These are phyloP conservation scores for Oreonectes daqikongensis DNA, from an alignment of 2,797 vertebrate species.

Conservation along the genomic window DNA sequence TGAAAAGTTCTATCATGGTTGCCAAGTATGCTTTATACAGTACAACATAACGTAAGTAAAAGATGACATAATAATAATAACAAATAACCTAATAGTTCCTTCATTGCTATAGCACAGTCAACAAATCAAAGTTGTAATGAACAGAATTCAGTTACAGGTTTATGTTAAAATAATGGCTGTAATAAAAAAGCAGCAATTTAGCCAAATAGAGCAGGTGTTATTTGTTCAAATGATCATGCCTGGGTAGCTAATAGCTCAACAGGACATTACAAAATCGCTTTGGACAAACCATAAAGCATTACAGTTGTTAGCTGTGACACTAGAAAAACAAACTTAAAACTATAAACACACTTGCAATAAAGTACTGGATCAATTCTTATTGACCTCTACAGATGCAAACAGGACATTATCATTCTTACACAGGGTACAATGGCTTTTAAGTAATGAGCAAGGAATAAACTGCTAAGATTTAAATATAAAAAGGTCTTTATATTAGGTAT, in stretches of 20 bases:
- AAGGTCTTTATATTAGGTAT: no score
- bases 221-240: slow-evolving; percentile 49
- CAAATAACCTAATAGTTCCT: slow-evolving; percentile 62
- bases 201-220: slow-evolving; percentile 73
- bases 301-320: background rate
- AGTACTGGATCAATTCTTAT: background rate
- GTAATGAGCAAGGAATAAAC: background rate
- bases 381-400: background rate
- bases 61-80: slow-evolving; percentile 63
- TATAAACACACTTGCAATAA: background rate
- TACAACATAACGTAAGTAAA: slow-evolving; percentile 63
- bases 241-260: slow-evolving; percentile 18
- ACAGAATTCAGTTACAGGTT: slow-evolving; percentile 71
- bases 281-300: slow-evolving; percentile 4
- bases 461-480: background rate
- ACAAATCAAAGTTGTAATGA: slow-evolving; percentile 63
- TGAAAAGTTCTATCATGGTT: background rate
- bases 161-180: slow-evolving; percentile 68
- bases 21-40: slow-evolving; percentile 7
- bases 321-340: background rate
- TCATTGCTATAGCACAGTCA: slow-evolving; percentile 72
- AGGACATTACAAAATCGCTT: slow-evolving; percentile 7
- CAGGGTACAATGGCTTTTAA: slow-evolving; percentile 11
- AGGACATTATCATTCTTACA: background rate
- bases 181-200: slow-evolving; percentile 71